These are phyloP conservation scores for Drosophila ogumai DNA, from an alignment of 1,140 invertebrate species.

Conservation along the genomic window DNA sequence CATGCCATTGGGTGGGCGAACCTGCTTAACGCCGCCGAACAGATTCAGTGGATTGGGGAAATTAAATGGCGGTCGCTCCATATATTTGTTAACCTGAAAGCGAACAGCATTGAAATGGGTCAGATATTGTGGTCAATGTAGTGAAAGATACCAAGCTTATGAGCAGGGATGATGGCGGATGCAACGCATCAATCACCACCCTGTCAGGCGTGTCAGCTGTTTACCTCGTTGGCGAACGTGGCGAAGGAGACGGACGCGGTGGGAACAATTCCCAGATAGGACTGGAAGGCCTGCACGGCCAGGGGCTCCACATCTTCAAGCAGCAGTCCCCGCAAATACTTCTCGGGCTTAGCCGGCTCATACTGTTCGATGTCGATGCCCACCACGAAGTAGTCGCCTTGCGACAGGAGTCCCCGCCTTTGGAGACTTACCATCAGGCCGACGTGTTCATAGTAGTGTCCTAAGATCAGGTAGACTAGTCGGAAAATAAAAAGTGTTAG, in stretches of 20 bases:
- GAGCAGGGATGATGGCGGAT: constrained; percentile 10
- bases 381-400: constrained; percentile 87
- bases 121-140: constrained; percentile 43
- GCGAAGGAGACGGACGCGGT: constrained; percentile 89
- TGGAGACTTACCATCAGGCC: constrained; percentile 93
- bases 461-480: constrained; percentile 96
- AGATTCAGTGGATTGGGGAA: constrained; percentile 91
- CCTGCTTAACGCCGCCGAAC: constrained; percentile 90
- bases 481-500: constrained; percentile 39
- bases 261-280: constrained; percentile 91
- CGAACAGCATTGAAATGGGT: constrained; percentile 7
- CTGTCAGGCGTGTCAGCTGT: constrained; percentile 20
- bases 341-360: constrained; percentile 89
- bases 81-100: constrained; percentile 89
- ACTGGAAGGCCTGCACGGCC: constrained; percentile 87
- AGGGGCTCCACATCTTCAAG: constrained; percentile 86
- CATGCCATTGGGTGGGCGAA: constrained; percentile 78
- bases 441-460: constrained; percentile 94
- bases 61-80: constrained; percentile 93
- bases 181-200: constrained; percentile 44
- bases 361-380: constrained; percentile 94
- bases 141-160: constrained; percentile 27
- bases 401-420: constrained; percentile 92
- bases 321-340: constrained; percentile 91
- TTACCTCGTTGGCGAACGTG: constrained; percentile 89